phyloP scores from a whole-genome alignment of 1,140 invertebrate species.

The Triops cancriformis region DNA sequence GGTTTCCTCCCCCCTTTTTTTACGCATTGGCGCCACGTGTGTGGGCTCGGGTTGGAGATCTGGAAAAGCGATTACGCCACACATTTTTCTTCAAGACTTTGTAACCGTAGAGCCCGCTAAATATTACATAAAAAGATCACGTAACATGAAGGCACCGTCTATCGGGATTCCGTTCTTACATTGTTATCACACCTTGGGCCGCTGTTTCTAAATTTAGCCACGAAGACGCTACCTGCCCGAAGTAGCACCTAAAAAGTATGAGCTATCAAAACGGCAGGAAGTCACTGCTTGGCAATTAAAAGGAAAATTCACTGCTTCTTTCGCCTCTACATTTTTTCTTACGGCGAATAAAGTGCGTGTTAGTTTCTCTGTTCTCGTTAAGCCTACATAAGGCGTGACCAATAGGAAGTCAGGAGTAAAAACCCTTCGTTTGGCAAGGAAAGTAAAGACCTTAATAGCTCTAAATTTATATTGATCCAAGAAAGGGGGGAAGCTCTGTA shows the following conservation, averaged over 20 bases:
- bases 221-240: not conserved
- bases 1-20: not conserved
- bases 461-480: constrained; percentile 2
- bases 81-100: not conserved
- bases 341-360: no score
- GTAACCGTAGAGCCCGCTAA: not conserved
- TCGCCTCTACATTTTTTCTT: not conserved
- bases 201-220: not conserved
- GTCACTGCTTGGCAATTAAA: not conserved
- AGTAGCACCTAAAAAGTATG: not conserved
- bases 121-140: not conserved
- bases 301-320: not conserved
- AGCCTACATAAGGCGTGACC: not conserved
- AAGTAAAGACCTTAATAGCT: constrained; percentile 1
- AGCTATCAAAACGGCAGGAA: not conserved
- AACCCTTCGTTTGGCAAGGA: not conserved
- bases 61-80: not conserved
- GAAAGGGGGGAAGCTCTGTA: not conserved
- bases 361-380: not conserved
- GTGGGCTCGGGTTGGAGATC: not conserved
- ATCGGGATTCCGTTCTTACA: no score
- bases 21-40: not conserved
- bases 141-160: not conserved
- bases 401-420: not conserved
- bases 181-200: no score